Conservation (phyloP, 1,140 invertebrate genomes). For the Colletes gigas region DNA sequence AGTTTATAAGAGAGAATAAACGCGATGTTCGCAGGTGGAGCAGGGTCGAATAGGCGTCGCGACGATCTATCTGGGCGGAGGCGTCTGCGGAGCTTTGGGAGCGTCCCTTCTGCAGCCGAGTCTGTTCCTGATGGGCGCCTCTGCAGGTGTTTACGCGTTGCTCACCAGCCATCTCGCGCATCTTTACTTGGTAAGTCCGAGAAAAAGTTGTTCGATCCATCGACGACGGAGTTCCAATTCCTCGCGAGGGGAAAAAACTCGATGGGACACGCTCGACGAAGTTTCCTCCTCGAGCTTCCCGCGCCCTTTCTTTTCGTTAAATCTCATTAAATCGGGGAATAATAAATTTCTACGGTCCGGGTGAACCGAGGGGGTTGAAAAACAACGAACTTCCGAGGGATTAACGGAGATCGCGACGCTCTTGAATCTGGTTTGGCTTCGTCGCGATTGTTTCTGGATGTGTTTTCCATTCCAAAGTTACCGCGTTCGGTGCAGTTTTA, state of each 20-base stretch:
- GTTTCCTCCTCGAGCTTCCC: not conserved
- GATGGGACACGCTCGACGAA: not conserved
- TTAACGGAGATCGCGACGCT: not conserved
- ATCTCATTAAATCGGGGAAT: not conserved
- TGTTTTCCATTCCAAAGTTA: not conserved
- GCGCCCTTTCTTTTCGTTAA: not conserved
- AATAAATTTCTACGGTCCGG: not conserved
- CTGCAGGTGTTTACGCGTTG: conserved; percentile 96
- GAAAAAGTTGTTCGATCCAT: conserved; percentile 7
- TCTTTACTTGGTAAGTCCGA: conserved; percentile 89
- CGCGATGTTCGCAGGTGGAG: conserved; percentile 84
- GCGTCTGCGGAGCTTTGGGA: conserved; percentile 87
- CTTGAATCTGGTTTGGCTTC: conserved; percentile 2
- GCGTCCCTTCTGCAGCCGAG: conserved; percentile 90
- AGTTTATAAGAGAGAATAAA: no score
- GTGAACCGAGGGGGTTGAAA: not conserved
- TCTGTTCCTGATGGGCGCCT: conserved; percentile 92
- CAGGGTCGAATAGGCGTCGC: conserved; percentile 90
- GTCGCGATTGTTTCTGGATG: not conserved
- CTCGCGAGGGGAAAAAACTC: not conserved
- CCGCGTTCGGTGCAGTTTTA: not conserved
- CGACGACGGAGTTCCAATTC: not conserved
- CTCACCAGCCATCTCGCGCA: conserved; percentile 95
- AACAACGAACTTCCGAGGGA: not conserved
- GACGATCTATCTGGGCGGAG: conserved; percentile 86